Percentiles rank a stretch among this genome's conserved stretches.
These are phyloP conservation scores for human (Homo sapiens) DNA, from an alignment of 2,113 vertebrate species.

Conservation along the genomic window DNA sequence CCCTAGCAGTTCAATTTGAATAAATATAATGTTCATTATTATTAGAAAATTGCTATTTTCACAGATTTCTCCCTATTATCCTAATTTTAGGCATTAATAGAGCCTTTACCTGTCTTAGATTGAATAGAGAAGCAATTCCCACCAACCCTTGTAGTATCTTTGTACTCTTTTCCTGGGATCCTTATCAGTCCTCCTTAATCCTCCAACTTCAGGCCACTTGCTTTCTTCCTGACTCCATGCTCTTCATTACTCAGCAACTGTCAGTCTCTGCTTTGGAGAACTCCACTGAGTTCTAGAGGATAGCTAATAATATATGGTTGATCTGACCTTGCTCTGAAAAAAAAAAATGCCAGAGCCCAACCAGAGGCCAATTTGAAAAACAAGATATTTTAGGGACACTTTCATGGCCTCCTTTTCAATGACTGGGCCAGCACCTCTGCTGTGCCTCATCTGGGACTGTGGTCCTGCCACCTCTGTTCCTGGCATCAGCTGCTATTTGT, in stretches of 20 bases:
- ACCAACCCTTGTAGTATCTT: neutral
- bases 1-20: neutral
- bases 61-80: neutral
- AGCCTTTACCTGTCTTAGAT: neutral
- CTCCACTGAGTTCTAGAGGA: neutral
- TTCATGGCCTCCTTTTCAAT: neutral
- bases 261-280: neutral
- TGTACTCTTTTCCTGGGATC: neutral
- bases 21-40: neutral
- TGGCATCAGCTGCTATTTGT: neutral
- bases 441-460: neutral
- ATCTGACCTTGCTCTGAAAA: neutral
- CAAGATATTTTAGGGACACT: neutral
- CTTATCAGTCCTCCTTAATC: neutral
- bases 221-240: neutral
- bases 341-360: neutral
- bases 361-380: neutral
- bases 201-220: neutral
- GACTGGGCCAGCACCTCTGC: neutral
- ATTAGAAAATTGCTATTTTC: neutral
- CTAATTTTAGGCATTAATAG: neutral
- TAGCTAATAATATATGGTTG: neutral
- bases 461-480: neutral
- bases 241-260: neutral
- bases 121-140: neutral